Evolutionary conservation across 2,797 vertebrate genomes (phyloP).

Genomic region (Zenarchopterus dispar): DNA sequence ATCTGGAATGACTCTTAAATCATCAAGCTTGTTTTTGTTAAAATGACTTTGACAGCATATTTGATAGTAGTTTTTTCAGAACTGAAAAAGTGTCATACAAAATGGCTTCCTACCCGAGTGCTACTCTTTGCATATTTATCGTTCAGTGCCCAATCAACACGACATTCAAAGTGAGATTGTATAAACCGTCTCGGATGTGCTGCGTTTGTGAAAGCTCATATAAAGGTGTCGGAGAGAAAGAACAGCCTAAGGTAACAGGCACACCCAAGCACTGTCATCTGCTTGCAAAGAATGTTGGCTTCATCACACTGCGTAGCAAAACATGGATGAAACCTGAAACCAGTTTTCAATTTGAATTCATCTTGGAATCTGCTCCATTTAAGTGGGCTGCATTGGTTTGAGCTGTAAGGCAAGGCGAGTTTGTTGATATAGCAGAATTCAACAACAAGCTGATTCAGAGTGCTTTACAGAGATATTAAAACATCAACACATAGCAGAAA

Average conservation of each 20-base stretch:
- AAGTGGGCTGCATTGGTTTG: too few species aligned
- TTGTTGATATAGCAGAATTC: too few species aligned
- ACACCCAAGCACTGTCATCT: slow-evolving; percentile 38
- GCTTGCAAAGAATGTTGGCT: neutral
- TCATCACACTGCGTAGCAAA: neutral
- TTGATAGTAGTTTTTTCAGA: too few species aligned
- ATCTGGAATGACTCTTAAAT: neutral
- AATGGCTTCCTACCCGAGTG: neutral
- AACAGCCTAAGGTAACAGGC: slow-evolving; percentile 14
- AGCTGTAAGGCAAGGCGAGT: too few species aligned
- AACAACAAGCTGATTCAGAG: too few species aligned
- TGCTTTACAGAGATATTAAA: too few species aligned
- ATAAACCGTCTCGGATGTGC: slow-evolving; percentile 17
- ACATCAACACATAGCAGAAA: too few species aligned
- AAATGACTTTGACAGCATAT: slow-evolving; percentile 15
- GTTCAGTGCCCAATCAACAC: neutral
- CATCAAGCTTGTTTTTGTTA: neutral
- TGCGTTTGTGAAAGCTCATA: neutral
- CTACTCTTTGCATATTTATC: neutral
- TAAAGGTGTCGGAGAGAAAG: slow-evolving; percentile 1
- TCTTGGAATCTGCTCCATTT: too few species aligned
- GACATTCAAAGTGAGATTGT: neutral
- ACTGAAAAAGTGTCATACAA: too few species aligned
- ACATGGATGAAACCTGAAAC: too few species aligned
- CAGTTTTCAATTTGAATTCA: too few species aligned